Base-by-base conservation (phyloP, 2,797 vertebrate species). In the Nasua narica region DNA sequence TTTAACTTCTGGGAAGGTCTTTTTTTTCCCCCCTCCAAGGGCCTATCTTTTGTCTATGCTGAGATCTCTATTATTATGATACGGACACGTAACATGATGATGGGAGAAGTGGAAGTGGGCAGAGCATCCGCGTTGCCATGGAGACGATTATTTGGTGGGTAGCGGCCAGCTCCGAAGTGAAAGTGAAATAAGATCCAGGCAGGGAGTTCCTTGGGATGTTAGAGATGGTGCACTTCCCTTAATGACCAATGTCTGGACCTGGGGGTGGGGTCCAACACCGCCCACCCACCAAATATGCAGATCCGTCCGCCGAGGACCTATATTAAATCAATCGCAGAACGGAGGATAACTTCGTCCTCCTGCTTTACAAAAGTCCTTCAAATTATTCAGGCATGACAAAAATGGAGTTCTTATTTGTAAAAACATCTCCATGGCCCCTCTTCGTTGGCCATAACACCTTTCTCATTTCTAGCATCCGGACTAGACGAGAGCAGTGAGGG, bases 81-180 rank as follows among this genome's bases (percentile, higher is more conserved):
- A 79, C 5, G 40, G 46, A 58, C 79, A 78, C 56, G 10, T 90
- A 85, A 95, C 67, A 94, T 50, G 72, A 21, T 70, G 84, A 78
- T 86, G 56, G 58, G 78, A 95, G 86, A 96, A 65, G 79, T 48
- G 37, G 40, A 81, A 90, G 90, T 88, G 88, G 91, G 48, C 56
- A 15, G 74, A 67, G 1, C 87, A 69, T 72, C 91, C 60, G 12
- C 8, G 95, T 97, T 97, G 87, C 85, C 85, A 93, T 97, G 87
- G 97, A 97, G 84, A 98, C 7, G 10, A 35, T 54, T 65, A 58
- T 93, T 89, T 87, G 76, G 52, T 83, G 94, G 94, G 90, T n/a
- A 79, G 84, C 81, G n/a, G 35, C 82, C 52, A 70, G 40, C 50
- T 90, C 48, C 65, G 70, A 77, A 91, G 46, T 69, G 74, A 89